phyloP scores from a whole-genome alignment of 2,888 invertebrate species.

The Hermaeophaga mercurialis region DNA sequence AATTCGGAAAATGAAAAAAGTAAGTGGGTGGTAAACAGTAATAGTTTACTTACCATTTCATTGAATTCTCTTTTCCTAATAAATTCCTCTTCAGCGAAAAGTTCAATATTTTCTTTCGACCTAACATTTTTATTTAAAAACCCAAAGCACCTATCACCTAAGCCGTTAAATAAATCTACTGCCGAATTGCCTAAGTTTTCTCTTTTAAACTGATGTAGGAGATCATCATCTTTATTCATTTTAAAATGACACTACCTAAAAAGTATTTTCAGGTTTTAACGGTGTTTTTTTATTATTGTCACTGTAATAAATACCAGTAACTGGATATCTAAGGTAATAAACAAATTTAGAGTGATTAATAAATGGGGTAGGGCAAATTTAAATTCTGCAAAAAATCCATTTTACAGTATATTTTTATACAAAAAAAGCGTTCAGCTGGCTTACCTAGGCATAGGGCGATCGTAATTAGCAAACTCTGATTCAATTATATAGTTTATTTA shows the following conservation, averaged over 20 bases:
- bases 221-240: conserved; percentile 42
- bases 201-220: conserved; percentile 35
- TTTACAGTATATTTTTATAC: neutral
- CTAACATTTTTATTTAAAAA: conserved; percentile 36
- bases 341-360: neutral
- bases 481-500: conserved; percentile 12
- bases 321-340: neutral
- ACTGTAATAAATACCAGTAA: neutral
- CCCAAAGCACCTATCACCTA: conserved; percentile 45
- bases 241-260: conserved; percentile 15
- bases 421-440: neutral
- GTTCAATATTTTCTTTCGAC: conserved; percentile 40
- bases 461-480: neutral
- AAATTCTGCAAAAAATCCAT: neutral
- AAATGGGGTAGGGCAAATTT: conserved; percentile 14
- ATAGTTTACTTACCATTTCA: conserved; percentile 46
- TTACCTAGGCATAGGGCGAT: conserved; percentile 16
- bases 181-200: conserved; percentile 33
- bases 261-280: neutral
- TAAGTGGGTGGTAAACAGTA: no score
- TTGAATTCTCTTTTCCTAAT: conserved; percentile 43
- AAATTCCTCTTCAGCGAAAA: conserved; percentile 48
- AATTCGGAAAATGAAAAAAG: no score
- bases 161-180: conserved; percentile 43
- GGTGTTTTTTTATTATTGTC: neutral